Evolutionary conservation across 2,113 vertebrate genomes (phyloP).

Genomic region (Paraplagusia blochii): DNA sequence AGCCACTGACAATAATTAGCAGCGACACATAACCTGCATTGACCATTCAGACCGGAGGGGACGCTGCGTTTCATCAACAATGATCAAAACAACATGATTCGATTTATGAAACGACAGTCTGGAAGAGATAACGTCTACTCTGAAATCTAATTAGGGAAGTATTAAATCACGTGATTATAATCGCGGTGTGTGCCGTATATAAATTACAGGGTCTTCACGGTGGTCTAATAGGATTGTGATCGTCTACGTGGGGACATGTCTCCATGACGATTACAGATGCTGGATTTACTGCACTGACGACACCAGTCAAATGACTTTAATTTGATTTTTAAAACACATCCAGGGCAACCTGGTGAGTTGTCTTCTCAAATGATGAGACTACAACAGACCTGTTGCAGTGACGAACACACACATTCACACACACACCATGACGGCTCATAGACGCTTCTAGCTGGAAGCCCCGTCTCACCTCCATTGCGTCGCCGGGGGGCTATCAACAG

Average conservation of each 20-base stretch:
- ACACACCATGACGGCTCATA: background rate
- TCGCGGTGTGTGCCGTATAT: conserved; percentile 14
- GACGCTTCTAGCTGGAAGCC: conserved; percentile 21
- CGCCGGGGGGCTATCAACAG: conserved; percentile 64
- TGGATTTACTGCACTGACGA: conserved; percentile 26
- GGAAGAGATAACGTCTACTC: conserved; percentile 61
- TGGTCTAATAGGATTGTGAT: conserved; percentile 40
- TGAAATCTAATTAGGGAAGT: conserved; percentile 50
- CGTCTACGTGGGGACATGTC: conserved; percentile 22
- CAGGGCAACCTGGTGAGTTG: too few relatives aligned
- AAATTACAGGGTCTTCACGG: conserved; percentile 42
- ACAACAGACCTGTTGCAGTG: conserved; percentile 24
- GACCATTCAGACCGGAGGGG: conserved; percentile 51
- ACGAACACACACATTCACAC: conserved; percentile 37
- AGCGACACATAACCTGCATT: conserved; percentile 63
- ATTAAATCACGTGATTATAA: conserved; percentile 25
- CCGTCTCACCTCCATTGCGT: conserved; percentile 61
- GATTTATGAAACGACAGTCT: conserved; percentile 56
- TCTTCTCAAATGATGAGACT: too few relatives aligned
- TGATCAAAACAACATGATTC: conserved; percentile 58
- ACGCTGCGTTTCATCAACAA: conserved; percentile 45
- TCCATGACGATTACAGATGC: conserved; percentile 6
- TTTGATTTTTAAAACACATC: conserved; percentile 14
- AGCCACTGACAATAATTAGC: conserved; percentile 70
- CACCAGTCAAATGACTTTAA: conserved; percentile 17